Base-by-base conservation (phyloP, 2,888 invertebrate genomes). In the Galerucella calmariensis region DNA sequence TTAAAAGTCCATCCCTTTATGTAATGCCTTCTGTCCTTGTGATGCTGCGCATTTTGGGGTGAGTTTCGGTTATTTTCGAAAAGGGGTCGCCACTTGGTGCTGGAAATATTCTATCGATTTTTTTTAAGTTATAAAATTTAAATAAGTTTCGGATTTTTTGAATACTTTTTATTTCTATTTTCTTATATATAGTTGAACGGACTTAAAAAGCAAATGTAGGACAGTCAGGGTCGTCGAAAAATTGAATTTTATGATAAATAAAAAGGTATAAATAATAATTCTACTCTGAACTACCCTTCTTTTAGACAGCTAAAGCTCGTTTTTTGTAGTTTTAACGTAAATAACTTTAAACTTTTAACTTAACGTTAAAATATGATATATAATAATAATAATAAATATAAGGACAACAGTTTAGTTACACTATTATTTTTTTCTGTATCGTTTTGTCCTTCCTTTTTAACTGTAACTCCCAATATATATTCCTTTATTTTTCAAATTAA, bases 31-130 rank as follows among this genome's bases (percentile, higher is more conserved):
- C 71, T 75, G 65, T 63, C 68, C 20, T 41, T 12, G 56, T 69
- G 76, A 77, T 74, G 79, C 79, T 76, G 77, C 67, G 72, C 63
- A 56, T 58, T 78, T 78, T 70, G 67, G 78, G 78, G 59, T 69
- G 59, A 63, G 74, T 77, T 80, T 78, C 73, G 73, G 46, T 53
- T 2, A 62, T 16, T 44, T 16, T 46, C 44, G 72, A 73, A 59
- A 46, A 72, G 74, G 76, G 69, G 80, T 80, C 81, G 82, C 78
- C 67, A 69, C 75, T 46, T 48, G 75, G 65, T 4, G 58, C 68
- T 41, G 62, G 6, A 65, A 48, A 56, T 41, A 44, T 48, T 58
- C 35, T 72, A 75, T 78, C 65, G 74, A 72, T 74, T 61, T 53
- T 24, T 16, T 46, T 6, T 10, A 12, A 46, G 5, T 59, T 20